A percentile compares a stretch with the other conserved stretches of the same genome.
Evolutionary conservation across 2,888 invertebrate species (phyloP).

Genomic region (Lumbricus terrestris): DNA sequence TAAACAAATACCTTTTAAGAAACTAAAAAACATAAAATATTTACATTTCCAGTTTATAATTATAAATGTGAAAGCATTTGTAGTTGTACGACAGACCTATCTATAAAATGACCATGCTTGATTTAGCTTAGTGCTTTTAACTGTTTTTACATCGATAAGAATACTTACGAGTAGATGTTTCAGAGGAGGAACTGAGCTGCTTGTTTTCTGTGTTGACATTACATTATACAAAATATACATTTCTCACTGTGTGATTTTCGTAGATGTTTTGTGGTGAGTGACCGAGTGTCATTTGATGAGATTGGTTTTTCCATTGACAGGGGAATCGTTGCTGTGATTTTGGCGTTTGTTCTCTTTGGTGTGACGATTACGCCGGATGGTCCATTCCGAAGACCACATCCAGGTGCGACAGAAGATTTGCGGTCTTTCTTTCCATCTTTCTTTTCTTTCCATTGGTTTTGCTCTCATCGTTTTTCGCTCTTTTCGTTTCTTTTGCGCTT

Average conservation of each 20-base stretch:
- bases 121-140: background rate
- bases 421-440: too few species aligned
- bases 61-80: too few species aligned
- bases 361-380: conserved; percentile 65
- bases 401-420: conserved; percentile 54
- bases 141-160: background rate
- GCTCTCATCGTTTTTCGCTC: background rate
- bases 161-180: background rate
- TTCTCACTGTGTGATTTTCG: background rate
- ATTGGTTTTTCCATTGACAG: conserved; percentile 51
- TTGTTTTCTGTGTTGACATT: background rate
- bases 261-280: background rate
- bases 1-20: too few species aligned
- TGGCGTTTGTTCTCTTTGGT: conserved; percentile 63
- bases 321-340: conserved; percentile 62
- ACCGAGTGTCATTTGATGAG: background rate
- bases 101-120: too few species aligned
- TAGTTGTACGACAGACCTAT: too few species aligned
- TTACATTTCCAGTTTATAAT: too few species aligned
- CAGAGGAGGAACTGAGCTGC: background rate
- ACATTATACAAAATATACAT: background rate
- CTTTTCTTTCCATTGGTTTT: background rate
- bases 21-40: too few species aligned
- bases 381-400: conserved; percentile 64
- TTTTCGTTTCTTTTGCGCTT: background rate